A percentile compares a stretch with the other conserved stretches of the same genome.
phyloP scores from a whole-genome alignment of 2,113 vertebrate species.

The Sturnus vulgaris region DNA sequence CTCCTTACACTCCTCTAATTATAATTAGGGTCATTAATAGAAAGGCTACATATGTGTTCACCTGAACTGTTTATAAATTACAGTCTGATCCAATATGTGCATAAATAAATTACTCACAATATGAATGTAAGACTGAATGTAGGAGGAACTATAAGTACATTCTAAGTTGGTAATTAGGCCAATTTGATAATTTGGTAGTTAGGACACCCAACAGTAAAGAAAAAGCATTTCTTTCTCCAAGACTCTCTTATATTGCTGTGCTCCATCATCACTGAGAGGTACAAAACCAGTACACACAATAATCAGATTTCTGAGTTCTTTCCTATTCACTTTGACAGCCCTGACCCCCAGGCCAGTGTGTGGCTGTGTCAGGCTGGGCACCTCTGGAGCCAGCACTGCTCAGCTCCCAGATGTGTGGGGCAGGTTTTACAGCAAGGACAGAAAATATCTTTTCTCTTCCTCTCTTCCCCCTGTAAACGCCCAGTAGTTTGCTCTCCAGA shows the following conservation, averaged over 20 bases:
- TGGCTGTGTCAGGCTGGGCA: background rate
- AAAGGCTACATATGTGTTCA: background rate
- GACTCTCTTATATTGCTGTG: accelerated
- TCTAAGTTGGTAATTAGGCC: background rate
- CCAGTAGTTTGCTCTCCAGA: background rate
- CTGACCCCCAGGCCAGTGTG: background rate
- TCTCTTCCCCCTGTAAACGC: background rate
- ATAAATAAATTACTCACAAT: background rate
- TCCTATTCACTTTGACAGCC: background rate
- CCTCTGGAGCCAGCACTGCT: background rate
- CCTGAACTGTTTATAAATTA: background rate
- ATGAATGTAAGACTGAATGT: background rate
- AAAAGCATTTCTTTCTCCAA: background rate
- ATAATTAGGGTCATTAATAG: background rate
- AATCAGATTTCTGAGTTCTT: background rate
- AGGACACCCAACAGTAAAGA: background rate
- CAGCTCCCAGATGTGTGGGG: background rate
- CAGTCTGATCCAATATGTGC: background rate
- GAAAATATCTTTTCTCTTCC: background rate
- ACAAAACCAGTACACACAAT: background rate
- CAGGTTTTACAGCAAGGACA: background rate
- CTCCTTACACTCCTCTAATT: background rate
- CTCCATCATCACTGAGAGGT: background rate
- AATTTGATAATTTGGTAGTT: background rate
- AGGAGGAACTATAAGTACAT: background rate